Evolutionary conservation across 2,797 vertebrate species (phyloP).

Genomic region (Trematomus bernacchii): DNA sequence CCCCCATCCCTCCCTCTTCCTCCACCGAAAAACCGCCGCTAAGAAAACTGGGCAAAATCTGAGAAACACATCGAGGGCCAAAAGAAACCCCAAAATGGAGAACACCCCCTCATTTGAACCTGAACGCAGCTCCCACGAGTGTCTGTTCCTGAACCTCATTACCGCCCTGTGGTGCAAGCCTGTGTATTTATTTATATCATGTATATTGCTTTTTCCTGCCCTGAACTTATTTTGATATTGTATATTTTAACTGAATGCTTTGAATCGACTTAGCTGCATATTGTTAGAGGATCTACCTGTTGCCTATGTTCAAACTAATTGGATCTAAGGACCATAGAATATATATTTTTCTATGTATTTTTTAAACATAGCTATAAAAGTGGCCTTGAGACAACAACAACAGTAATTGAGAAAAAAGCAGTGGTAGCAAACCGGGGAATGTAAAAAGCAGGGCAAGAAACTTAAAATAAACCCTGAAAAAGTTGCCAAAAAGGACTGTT

Average conservation of each 20-base stretch:
- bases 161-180: conserved; percentile 34
- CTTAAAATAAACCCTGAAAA: conserved; percentile 14
- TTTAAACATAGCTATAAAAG: neutral
- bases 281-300: neutral
- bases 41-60: conserved; percentile 77
- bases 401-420: neutral
- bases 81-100: conserved; percentile 66
- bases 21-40: conserved; percentile 56
- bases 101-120: conserved; percentile 53
- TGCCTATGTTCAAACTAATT: neutral
- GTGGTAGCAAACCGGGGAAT: neutral
- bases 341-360: neutral
- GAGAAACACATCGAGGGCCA: conserved; percentile 77
- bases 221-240: conserved; percentile 18
- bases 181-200: conserved; percentile 33
- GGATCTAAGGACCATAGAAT: neutral
- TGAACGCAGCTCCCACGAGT: conserved; percentile 50
- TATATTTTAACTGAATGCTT: neutral
- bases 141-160: conserved; percentile 66
- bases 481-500: neutral
- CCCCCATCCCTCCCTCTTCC: conserved; percentile 43
- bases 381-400: neutral
- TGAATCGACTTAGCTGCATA: neutral
- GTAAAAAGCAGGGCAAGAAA: neutral
- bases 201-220: conserved; percentile 1